Conservation (phyloP, 2,797 vertebrate species). For the Etheostoma nigrum region DNA sequence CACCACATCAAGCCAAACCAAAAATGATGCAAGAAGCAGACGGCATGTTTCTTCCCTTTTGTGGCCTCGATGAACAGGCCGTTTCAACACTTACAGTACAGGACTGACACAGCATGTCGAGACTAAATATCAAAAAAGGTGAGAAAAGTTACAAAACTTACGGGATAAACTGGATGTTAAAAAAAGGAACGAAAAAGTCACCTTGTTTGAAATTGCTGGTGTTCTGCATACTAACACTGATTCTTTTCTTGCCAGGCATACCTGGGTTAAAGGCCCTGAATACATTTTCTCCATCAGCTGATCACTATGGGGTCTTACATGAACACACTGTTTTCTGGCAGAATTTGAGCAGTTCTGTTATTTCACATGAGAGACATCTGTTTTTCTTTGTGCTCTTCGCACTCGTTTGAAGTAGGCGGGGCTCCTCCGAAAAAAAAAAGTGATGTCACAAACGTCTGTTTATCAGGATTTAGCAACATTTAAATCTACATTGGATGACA, state of each 20-base stretch:
- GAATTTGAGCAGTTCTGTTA: background rate
- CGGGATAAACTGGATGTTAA: conserved; percentile 13
- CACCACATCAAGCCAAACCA: conserved; percentile 55
- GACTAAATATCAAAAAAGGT: conserved; percentile 15
- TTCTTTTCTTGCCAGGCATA: background rate
- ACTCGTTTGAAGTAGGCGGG: background rate
- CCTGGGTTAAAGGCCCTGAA: background rate
- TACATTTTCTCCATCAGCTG: background rate
- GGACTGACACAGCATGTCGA: conserved; percentile 5
- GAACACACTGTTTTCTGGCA: background rate
- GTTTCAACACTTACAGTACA: conserved; percentile 41
- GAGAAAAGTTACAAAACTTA: conserved; percentile 22
- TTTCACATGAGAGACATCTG: background rate
- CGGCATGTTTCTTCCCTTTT: conserved; percentile 59
- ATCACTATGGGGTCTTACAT: background rate
- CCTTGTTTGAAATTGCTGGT: background rate
- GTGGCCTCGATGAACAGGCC: conserved; percentile 36
- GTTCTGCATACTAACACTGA: background rate
- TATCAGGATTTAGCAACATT: conserved; percentile 4
- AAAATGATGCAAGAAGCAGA: conserved; percentile 17
- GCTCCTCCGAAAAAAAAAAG: background rate
- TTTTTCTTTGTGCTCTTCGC: background rate
- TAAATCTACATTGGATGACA: background rate
- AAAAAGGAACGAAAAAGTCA: conserved; percentile 1
- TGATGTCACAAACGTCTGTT: background rate